Evolutionary conservation across 2,888 invertebrate species (phyloP), one percentile per base, ranked within the genome.

Genomic region (Clistopyga incitator): DNA sequence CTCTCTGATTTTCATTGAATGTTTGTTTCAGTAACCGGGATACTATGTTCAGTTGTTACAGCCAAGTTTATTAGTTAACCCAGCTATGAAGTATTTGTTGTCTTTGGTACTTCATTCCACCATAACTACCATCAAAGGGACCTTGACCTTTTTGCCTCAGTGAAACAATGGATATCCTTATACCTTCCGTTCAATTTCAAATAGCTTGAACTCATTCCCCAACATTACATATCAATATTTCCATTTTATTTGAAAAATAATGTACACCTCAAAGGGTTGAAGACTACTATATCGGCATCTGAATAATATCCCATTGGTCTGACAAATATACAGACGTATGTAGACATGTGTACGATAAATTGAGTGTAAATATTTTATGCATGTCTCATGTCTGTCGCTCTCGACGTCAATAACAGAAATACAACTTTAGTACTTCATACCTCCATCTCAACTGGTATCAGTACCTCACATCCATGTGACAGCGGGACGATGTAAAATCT

Each of bases 401-500:
- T 52, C 42, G 15, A 54, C 52, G 70, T 72, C 47, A 47, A 72
- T 72, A 75, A 52, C 50, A 70, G 20, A 23, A 61, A 70, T 18
- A 59, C 18, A 29, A 23, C 65, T 45, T 18, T 34, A 38, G 18
- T 29, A n/a, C 23, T 29, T 64, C 29, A 18, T 72, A 20, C 42
- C 29, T 42, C 34, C 15, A 15, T 65, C 45, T 42, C 59, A 54
- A 20, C 64, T 52, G 50, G 23, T 56, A 45, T 47, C 70, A 64
- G 54, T 34, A 59, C 34, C 29, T 20, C 34, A 61, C 52, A 61
- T 34, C 50, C 59, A 47, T 38, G 20, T 29, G 50, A 59, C 68
- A 68, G 77, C 77, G 1, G 67, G 25, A 20, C 47, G 47, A 78
- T 61, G 68, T 68, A 61, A 61, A 61, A 78, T n/a, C 68, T 42